Percentiles rank a stretch among this genome's conserved stretches.
phyloP scores from a whole-genome alignment of 2,888 invertebrate genomes.

The Spilarctia lutea region DNA sequence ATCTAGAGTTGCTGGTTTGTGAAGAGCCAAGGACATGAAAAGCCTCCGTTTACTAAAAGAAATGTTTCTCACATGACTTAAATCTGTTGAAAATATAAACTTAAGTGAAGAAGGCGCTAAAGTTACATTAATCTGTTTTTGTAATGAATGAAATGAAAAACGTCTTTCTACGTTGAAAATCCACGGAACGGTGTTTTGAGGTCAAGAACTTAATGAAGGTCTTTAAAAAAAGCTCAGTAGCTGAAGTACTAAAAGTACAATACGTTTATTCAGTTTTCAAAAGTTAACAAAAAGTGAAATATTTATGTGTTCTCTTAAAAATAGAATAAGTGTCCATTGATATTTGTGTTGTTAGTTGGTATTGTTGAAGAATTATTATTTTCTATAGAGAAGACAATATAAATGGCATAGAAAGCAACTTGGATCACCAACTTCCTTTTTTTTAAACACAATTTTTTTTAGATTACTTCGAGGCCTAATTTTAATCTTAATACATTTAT shows the following conservation, averaged over 20 bases:
- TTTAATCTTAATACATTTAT: no score
- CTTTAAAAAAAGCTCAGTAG: slow-evolving; percentile 8
- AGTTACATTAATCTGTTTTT: slow-evolving; percentile 13
- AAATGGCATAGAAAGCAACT: no score
- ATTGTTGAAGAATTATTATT: no score
- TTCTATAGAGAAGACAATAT: no score
- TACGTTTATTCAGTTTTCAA: neutral
- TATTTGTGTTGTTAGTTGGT: no score
- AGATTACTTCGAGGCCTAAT: no score
- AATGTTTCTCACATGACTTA: neutral
- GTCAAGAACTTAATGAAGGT: slow-evolving; percentile 20
- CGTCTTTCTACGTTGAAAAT: slow-evolving; percentile 11
- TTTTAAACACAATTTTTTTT: no score
- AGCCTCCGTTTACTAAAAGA: neutral
- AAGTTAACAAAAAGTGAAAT: neutral
- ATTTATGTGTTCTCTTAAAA: neutral
- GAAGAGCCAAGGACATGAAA: neutral
- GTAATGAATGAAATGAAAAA: slow-evolving; percentile 21
- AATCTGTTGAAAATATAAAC: slow-evolving; percentile 3
- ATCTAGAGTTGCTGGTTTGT: neutral
- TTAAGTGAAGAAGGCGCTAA: slow-evolving; percentile 7
- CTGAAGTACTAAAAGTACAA: slow-evolving; percentile 1
- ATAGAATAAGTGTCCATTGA: no score
- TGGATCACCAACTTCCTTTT: no score
- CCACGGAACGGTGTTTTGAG: slow-evolving; percentile 11